A percentile compares a stretch with the other conserved stretches of the same genome.
Evolutionary conservation across 1,140 invertebrate genomes (phyloP).

Genomic region (Linepithema humile): DNA sequence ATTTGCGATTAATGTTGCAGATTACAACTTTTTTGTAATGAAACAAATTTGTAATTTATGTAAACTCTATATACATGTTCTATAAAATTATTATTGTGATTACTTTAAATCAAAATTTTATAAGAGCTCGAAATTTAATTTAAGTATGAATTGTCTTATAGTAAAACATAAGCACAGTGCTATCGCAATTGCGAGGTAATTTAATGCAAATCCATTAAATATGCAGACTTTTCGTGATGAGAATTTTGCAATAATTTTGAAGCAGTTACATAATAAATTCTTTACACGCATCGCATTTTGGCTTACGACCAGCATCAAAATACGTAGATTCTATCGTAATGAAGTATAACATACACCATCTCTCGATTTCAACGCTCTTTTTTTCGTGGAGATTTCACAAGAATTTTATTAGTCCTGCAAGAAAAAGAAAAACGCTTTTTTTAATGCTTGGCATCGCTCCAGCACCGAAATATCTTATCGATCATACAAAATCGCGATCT

Average conservation of each 20-base stretch:
- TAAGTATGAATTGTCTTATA: no score
- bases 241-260: slow-evolving; percentile 67
- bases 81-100: background rate
- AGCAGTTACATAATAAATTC: slow-evolving; percentile 71
- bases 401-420: slow-evolving; percentile 24
- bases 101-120: no score
- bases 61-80: background rate
- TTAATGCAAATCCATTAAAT: slow-evolving; percentile 25
- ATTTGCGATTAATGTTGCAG: background rate
- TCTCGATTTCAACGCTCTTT: slow-evolving; percentile 44
- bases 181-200: background rate
- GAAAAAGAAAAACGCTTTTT: slow-evolving; percentile 10
- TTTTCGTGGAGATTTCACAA: slow-evolving; percentile 19
- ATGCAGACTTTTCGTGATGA: slow-evolving; percentile 34
- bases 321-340: slow-evolving; percentile 72
- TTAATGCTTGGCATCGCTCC: slow-evolving; percentile 32
- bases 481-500: slow-evolving; percentile 21
- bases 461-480: slow-evolving; percentile 46
- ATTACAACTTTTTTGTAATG: no score
- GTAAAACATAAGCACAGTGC: background rate
- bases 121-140: background rate
- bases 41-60: background rate
- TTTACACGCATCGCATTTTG: slow-evolving; percentile 63
- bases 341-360: slow-evolving; percentile 61
- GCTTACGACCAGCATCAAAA: slow-evolving; percentile 70